Evolutionary conservation across 2,888 invertebrate species (phyloP).

Genomic region (Bhutanitis thaidina): DNA sequence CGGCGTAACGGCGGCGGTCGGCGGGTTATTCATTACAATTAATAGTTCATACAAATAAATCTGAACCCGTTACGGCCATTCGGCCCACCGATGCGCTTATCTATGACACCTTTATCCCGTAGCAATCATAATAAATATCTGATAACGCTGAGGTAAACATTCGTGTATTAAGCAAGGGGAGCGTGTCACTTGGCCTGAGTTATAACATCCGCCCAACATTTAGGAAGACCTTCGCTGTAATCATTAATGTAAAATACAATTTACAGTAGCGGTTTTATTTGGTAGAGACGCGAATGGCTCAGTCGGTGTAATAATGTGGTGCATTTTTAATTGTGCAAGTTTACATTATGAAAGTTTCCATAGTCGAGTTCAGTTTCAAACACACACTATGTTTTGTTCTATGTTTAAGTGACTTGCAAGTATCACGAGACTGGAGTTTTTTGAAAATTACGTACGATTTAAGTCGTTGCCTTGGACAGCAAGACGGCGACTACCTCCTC

Average conservation of each 20-base stretch:
- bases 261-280: constrained; percentile 66
- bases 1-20: background rate
- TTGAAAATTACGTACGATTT: too few species aligned
- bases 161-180: constrained; percentile 61
- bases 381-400: too few species aligned
- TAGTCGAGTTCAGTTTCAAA: too few species aligned
- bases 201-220: constrained; percentile 68
- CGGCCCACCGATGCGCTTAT: constrained; percentile 42
- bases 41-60: constrained; percentile 25
- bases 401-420: too few species aligned
- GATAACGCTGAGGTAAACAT: constrained; percentile 46
- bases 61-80: constrained; percentile 18
- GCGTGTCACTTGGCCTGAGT: constrained; percentile 59
- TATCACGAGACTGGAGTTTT: too few species aligned
- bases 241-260: constrained; percentile 80
- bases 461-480: too few species aligned
- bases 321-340: too few species aligned
- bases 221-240: constrained; percentile 69
- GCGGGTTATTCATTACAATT: constrained; percentile 10
- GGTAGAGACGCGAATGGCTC: too few species aligned
- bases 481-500: too few species aligned
- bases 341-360: too few species aligned
- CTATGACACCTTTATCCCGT: constrained; percentile 53
- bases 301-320: too few species aligned
- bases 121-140: constrained; percentile 71